A percentile compares a stretch with the other conserved stretches of the same genome.
phyloP scores from a whole-genome alignment of 2,888 invertebrate species.

The Temnothorax ravouxi region DNA sequence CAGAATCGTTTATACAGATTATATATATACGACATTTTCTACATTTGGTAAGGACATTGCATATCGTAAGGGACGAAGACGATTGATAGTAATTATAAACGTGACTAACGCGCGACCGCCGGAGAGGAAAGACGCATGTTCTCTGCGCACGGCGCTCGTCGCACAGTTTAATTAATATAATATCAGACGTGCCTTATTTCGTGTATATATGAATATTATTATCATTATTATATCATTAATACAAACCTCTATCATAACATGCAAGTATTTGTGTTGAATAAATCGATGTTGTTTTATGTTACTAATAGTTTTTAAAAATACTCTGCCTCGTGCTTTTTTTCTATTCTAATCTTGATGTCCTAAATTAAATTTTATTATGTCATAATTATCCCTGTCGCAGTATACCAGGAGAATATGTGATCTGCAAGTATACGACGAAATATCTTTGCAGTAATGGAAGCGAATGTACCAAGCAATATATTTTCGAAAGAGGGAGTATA shows the following conservation, averaged over 20 bases:
- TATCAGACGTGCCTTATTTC: slow-evolving; percentile 86
- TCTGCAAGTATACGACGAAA: neutral
- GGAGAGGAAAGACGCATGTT: neutral
- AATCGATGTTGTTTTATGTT: slow-evolving; percentile 86
- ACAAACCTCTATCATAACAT: slow-evolving; percentile 83
- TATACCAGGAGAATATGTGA: no score
- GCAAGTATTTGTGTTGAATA: slow-evolving; percentile 85
- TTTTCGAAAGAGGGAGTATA: slow-evolving; percentile 15
- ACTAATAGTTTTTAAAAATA: slow-evolving; percentile 52
- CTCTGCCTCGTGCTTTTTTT: neutral
- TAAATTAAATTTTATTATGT: neutral
- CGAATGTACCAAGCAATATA: neutral
- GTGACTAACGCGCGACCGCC: slow-evolving; percentile 23
- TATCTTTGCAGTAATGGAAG: no score
- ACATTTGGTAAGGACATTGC: slow-evolving; percentile 84
- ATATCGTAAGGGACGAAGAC: slow-evolving; percentile 80
- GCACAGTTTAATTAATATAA: slow-evolving; percentile 83
- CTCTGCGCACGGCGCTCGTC: slow-evolving; percentile 70
- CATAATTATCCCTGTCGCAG: neutral
- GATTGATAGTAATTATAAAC: slow-evolving; percentile 52
- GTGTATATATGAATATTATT: slow-evolving; percentile 80
- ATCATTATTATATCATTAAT: slow-evolving; percentile 81
- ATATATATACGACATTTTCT: slow-evolving; percentile 82
- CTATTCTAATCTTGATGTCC: neutral
- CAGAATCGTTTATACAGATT: slow-evolving; percentile 77